phyloP scores from a whole-genome alignment of 2,113 vertebrate species.

The Crotalus viridis region DNA sequence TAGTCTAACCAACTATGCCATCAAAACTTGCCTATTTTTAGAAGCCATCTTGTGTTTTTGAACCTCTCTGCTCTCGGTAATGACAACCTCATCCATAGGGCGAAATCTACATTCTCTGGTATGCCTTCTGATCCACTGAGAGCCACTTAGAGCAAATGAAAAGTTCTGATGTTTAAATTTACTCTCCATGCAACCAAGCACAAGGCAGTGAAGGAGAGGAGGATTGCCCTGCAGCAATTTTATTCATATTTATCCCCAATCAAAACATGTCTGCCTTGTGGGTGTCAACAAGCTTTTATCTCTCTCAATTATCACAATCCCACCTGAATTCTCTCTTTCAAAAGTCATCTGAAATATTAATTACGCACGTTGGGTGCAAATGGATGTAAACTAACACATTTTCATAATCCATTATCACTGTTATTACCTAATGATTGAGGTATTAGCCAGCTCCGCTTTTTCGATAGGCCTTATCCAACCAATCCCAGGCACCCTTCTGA shows the following conservation, averaged over 20 bases:
- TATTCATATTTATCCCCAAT: background rate
- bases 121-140: background rate
- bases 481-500: background rate
- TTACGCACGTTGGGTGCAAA: conserved; percentile 57
- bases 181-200: background rate
- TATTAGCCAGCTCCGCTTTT: background rate
- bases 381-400: conserved; percentile 61
- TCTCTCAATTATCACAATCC: conserved; percentile 53
- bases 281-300: conserved; percentile 32
- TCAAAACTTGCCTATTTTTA: background rate
- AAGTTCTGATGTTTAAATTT: background rate
- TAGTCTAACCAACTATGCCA: background rate
- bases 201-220: rapidly evolving
- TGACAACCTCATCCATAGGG: background rate
- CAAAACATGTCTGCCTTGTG: conserved; percentile 16
- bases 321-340: conserved; percentile 53
- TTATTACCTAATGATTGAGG: conserved; percentile 49
- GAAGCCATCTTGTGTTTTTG: background rate
- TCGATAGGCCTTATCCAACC: background rate
- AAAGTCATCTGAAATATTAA: conserved; percentile 58
- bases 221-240: background rate
- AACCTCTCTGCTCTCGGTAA: background rate
- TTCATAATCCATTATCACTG: conserved; percentile 61
- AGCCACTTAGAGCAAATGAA: background rate
- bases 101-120: background rate